Evolutionary conservation across 2,113 vertebrate genomes (phyloP), one percentile per base, ranked within the genome.

Genomic region (Eulacestoma nigropectus): DNA sequence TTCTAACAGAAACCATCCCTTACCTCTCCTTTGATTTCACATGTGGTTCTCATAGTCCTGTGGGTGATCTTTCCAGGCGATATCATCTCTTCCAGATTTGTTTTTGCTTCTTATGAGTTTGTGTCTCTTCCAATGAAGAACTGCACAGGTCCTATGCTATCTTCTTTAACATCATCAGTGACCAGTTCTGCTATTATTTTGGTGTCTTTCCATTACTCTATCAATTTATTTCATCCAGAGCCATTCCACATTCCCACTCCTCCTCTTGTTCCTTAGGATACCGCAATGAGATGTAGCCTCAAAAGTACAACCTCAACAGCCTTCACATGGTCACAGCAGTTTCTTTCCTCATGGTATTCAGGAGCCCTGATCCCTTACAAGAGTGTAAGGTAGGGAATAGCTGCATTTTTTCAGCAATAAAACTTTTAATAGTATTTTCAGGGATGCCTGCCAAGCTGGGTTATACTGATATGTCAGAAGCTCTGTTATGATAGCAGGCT

Each of bases 381-480:
- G 68, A 79, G 21, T 50, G 30, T 6, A 49, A 85, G 11, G 41
- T 29, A 85, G 16, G 23, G 32, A 76, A 76, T 44, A 68, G 32
- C 30, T 84, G 35, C 56, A 55, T 59, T 81, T 95, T 88, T 89
- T 78, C 53, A 77, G 55, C 46, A 74, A 63, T 76, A 80, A 88
- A 94, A 84, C 59, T 74, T 93, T 68, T 87, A 70, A 57, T 70
- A 89, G 72, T 50, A 32, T 93, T 92, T 93, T 33, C 72, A 95
- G 79, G 59, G 39, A 90, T 74, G 68, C 52, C 52, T 93, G 94
- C 86, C 89, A 95, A 95, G 60, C 64, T 70, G 68, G 42, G 42
- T 95, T 90, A 93, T 63, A 86, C 27, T 92, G 73, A 87, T 86
- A 90, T 84, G 76, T 95, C 96, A 96, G 91, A 83, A 93, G 47